Evolutionary conservation across 1,140 invertebrate species (phyloP).

Genomic region (Zaprionus inermis): DNA sequence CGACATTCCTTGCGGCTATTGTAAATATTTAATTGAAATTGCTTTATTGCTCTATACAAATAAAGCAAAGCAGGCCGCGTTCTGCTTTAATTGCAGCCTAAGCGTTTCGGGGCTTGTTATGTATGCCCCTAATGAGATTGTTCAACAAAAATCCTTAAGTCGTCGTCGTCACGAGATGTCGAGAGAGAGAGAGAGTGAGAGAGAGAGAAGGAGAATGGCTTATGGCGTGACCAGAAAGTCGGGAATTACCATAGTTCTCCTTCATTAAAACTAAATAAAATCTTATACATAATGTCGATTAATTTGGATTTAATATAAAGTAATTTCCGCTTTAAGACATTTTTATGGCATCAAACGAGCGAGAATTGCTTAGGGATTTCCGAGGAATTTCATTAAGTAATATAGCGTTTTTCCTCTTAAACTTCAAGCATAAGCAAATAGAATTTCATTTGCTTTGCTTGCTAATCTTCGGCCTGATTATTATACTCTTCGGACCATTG

Average conservation of each 20-base stretch:
- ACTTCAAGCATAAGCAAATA: not conserved
- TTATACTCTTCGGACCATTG: too few relatives aligned
- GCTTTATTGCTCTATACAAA: conserved; percentile 1
- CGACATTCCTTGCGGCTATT: not conserved
- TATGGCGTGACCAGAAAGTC: not conserved
- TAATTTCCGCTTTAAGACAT: conserved; percentile 1
- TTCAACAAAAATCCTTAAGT: conserved; percentile 6
- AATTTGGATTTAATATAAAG: not conserved
- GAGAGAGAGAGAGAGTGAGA: too few relatives aligned
- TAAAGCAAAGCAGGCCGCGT: not conserved
- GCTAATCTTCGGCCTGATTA: conserved; percentile 28
- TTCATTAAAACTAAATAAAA: not conserved
- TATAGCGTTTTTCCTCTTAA: not conserved
- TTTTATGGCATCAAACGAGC: not conserved
- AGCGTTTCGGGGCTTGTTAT: conserved; percentile 5
- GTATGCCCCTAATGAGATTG: not conserved
- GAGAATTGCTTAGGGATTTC: not conserved
- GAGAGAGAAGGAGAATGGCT: not conserved
- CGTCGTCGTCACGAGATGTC: conserved; percentile 2
- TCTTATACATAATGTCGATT: conserved; percentile 3
- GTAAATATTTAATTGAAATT: conserved; percentile 11
- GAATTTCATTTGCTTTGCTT: conserved; percentile 3
- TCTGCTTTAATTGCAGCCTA: conserved; percentile 9
- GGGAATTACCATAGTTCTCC: not conserved
- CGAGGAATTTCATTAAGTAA: not conserved